Evolutionary conservation across 2,113 vertebrate genomes (phyloP), one percentile per base, ranked within the genome.

Genomic region (Asarcornis scutulata): DNA sequence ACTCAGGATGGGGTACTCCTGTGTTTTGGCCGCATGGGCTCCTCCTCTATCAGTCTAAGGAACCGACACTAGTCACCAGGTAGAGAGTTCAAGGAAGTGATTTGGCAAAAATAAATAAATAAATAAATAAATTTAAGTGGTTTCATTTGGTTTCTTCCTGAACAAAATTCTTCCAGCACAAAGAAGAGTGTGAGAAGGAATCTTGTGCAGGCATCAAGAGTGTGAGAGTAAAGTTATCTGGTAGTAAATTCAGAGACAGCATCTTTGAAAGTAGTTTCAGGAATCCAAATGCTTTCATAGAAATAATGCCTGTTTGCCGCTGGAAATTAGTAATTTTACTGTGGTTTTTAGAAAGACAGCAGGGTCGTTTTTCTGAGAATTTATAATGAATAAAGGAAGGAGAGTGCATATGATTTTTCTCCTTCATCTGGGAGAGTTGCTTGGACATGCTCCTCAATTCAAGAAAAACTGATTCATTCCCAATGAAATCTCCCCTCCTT

Each of bases 91-190:
- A 18, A 20, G 26, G 56, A 71, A 76, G 4, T 62, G 56, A 32
- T 79, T 25, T 74, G 32, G 25, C 11, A 60, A 42, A 62, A 27
- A 0, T 2, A 0, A 48, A 48, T 48, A 22, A 46, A 46, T 46
- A 21, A 46, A 46, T 46, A 7, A 3, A 26, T 31, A 18, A 6
- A 52, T 80, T 64, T n/a, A 36, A 4, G 17, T 58, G 3, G 1
- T 59, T 91, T 86, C 2, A 21, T 42, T 20, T 44, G 14, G 3
- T 53, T 73, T 11, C 34, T 71, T 81, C 31, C 59, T 42, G 55
- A 91, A 32, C 40, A 40, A 40, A 40, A 40, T 40, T 40, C 40
- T 40, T 40, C 10, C 29, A 48, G 32, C 32, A 46, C 6, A 23
- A 42, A n/a, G 44, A 64, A 68, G 42, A 32, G n/a, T 6, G 3